Conservation (phyloP, 2,113 vertebrate species). For the Cricetomys ansorgei region DNA sequence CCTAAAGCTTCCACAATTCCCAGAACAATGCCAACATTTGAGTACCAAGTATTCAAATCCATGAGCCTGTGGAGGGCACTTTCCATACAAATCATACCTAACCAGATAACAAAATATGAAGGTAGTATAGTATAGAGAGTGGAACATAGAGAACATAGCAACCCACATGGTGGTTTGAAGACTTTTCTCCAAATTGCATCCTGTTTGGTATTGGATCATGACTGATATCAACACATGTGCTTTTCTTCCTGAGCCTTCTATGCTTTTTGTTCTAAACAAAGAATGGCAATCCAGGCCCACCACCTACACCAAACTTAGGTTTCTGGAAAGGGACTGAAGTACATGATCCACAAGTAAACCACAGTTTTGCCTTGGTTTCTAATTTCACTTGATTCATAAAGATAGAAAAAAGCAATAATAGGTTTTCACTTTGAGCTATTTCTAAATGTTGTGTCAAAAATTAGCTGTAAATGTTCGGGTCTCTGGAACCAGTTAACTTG, state of each 20-base stretch:
- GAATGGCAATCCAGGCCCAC: neutral
- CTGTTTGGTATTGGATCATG: neutral
- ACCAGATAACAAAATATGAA: neutral
- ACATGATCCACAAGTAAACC: conserved; percentile 54
- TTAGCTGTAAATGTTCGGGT: conserved; percentile 75
- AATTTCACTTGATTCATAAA: conserved; percentile 81
- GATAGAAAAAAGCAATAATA: conserved; percentile 70
- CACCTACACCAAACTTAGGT: neutral
- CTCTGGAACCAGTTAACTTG: conserved; percentile 68
- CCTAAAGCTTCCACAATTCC: too few species aligned
- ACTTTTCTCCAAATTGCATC: neutral
- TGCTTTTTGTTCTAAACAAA: conserved; percentile 26
- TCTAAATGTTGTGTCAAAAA: conserved; percentile 79
- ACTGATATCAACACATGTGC: neutral
- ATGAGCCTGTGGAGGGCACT: neutral
- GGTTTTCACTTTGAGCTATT: conserved; percentile 78
- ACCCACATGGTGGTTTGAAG: neutral
- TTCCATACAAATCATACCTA: neutral
- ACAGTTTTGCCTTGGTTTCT: conserved; percentile 64
- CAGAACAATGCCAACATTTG: neutral
- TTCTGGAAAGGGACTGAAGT: conserved; percentile 18
- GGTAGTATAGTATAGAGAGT: neutral
- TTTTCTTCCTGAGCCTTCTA: neutral
- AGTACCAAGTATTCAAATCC: neutral
- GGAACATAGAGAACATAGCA: neutral